Base-by-base conservation (phyloP, 2,797 vertebrate species). In the Myoxocephalus aenaeus region DNA sequence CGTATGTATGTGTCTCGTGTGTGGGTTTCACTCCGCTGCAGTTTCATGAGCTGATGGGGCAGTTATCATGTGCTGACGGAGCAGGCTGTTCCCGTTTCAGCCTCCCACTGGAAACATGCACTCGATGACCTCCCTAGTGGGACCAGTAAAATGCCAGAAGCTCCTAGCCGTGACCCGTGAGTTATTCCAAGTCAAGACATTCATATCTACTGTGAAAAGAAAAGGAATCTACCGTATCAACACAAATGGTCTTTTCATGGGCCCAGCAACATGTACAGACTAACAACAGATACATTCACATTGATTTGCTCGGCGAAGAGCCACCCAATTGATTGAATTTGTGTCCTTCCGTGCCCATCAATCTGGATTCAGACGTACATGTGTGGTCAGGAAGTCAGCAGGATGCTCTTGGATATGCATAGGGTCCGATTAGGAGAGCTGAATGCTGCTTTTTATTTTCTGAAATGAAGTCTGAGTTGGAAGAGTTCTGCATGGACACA, bases 211-310 rank as follows among this genome's bases (percentile, higher is more conserved):
- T n/a, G 79, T 72, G 64, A 70, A 75, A 82, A 75, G 81, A 81
- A 13, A 9, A 42, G 6, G 38, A 79, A 78, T 65, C 65, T 65
- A 68, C 72, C 27, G 44, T 42, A 83, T 81, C 61, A 58, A 54
- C 5, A 27, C 5, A 70, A 70, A 29, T 53, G 79, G 70, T 80
- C 56, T 84, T 83, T 70, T 69, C 65, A 65, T 57, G 42, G 75
- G 29, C 77, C 76, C 51, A 65, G 81, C 59, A 74, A 84, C 81
- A 78, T 82, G 74, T 87, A 84, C 76, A 82, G 77, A 90, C 87
- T 71, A 62, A 86, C 82, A 84, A 86, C 75, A 82, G 84, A 88
- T 92, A 94, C 93, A 94, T 94, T 94, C 92, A 92, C 75, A 83
- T 90, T 85, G 83, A 92, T 85, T 82, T 57, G 80, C 83, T 89